Evolutionary conservation across 2,888 invertebrate species (phyloP).

Genomic region (Dicycla oo): DNA sequence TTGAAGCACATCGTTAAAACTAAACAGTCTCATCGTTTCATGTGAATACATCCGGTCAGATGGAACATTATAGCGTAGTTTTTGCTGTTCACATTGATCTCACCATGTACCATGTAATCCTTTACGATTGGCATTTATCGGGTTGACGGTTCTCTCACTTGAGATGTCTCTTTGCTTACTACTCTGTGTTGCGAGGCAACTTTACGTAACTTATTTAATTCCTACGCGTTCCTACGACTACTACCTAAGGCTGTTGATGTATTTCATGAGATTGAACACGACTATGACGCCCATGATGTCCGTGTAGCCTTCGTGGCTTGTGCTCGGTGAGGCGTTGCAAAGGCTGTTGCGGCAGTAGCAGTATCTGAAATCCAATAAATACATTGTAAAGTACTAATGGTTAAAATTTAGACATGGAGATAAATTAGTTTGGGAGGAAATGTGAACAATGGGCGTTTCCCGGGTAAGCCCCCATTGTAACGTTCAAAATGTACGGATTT

Average conservation of each 20-base stretch:
- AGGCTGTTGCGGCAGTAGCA: slow-evolving; percentile 94
- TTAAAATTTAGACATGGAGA: neutral
- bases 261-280: slow-evolving; percentile 91
- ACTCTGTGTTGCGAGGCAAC: slow-evolving; percentile 55
- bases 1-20: neutral
- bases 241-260: slow-evolving; percentile 89
- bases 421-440: neutral
- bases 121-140: neutral
- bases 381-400: neutral
- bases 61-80: neutral
- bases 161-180: slow-evolving; percentile 41
- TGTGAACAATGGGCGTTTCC: neutral
- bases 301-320: slow-evolving; percentile 87
- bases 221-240: slow-evolving; percentile 49
- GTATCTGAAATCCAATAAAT: slow-evolving; percentile 83
- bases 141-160: slow-evolving; percentile 7
- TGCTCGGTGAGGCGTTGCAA: slow-evolving; percentile 92
- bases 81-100: neutral
- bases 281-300: slow-evolving; percentile 92
- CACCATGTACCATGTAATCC: neutral
- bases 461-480: neutral
- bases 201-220: slow-evolving; percentile 52
- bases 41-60: neutral
- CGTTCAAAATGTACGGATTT: too few relatives aligned
- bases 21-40: slow-evolving; percentile 1